Base-by-base conservation (phyloP, 92 coral and sea anemone species). In the Palythoa heliodiscus region DNA sequence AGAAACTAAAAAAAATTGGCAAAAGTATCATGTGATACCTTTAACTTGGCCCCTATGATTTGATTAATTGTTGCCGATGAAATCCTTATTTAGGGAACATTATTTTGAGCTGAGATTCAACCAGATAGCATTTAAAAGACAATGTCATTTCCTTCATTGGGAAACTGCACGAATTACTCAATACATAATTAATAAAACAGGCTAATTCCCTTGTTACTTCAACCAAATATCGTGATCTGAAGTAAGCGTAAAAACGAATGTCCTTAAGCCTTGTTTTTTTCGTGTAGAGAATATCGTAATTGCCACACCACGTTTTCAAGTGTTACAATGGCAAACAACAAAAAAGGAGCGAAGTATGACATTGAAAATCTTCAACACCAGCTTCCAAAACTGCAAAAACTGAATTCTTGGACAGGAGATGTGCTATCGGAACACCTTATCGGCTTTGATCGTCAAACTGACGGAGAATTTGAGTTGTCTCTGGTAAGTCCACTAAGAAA, bases 381-480 rank as follows among this genome's bases (percentile, higher is more conserved):
- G 13, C 82, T 77, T 57, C 82, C 82, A 17, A 54, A 77, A 50
- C 35, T 77, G 50, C 69, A 77, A 29, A 77, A 77, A 77, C 48
- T 77, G 50, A 77, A 77, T 63, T 15, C 52, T 16, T 77, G 82
- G 82, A 77, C 82, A 20, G 82, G 82, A 77, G 82, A 48, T 19
- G 82, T 17, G 25, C 50, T 77, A 2, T 77, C 53, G 25, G 69
- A 57, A 55, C 82, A 77, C 16, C 54, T 77, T 68, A 77, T 77
- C 48, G 53, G 53, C 9, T 77, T 77, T 37, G 82, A 77, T 77
- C 82, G 55, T 53, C 47, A 77, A 57, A 77, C 24, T 17, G 70
- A 77, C 5, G 52, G 25, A 37, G 29, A 4, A 13, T 53, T 5
- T 63, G 69, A 77, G 23, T 23, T 2, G 1, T 57, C 82, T 19